Evolutionary conservation across 2,888 invertebrate genomes (phyloP).

Genomic region (Rapana venosa): DNA sequence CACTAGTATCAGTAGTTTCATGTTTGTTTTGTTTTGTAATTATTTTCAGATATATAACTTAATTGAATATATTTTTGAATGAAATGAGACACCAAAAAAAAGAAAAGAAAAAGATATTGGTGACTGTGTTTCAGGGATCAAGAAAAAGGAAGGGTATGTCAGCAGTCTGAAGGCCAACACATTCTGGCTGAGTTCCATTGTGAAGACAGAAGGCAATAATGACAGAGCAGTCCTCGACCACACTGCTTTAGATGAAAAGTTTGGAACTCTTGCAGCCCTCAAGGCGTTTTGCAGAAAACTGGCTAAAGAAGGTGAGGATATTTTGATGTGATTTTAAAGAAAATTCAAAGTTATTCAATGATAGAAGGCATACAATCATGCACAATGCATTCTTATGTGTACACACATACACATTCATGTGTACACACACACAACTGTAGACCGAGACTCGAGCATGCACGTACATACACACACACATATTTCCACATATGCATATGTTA

Average conservation of each 20-base stretch:
- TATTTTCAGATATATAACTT: no score
- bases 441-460: no score
- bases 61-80: neutral
- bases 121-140: slow-evolving; percentile 78
- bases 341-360: no score
- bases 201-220: slow-evolving; percentile 80
- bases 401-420: no score
- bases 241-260: slow-evolving; percentile 85
- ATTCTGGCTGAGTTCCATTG: slow-evolving; percentile 91
- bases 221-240: slow-evolving; percentile 91
- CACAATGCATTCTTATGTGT: no score
- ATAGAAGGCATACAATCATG: no score
- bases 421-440: no score
- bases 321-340: neutral
- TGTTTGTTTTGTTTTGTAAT: no score
- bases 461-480: no score
- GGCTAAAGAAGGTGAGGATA: slow-evolving; percentile 67
- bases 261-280: slow-evolving; percentile 87
- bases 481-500: no score
- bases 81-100: neutral
- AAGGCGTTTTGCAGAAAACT: slow-evolving; percentile 67
- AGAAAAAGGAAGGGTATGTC: slow-evolving; percentile 62
- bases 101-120: neutral
- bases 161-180: slow-evolving; percentile 83
- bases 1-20: no score